Percentiles rank a stretch among this genome's conserved stretches.
Conservation (phyloP, 2,888 invertebrate genomes). For the Microplitis deprimator region DNA sequence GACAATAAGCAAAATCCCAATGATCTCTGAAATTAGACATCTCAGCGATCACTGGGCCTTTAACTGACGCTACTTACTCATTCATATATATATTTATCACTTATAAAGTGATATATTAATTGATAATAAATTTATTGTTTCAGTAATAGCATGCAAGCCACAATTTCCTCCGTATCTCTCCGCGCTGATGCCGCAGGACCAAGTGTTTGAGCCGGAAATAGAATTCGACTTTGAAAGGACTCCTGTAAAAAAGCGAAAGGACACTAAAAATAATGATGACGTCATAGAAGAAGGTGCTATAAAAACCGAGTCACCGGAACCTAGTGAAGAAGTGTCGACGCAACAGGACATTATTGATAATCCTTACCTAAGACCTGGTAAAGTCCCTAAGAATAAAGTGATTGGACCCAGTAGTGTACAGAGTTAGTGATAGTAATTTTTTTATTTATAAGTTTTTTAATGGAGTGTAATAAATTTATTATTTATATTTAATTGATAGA, state of each 20-base stretch:
- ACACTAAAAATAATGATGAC: slow-evolving; percentile 51
- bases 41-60: no score
- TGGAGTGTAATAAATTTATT: no score
- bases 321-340: slow-evolving; percentile 62
- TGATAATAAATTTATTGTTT: slow-evolving; percentile 43
- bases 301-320: slow-evolving; percentile 47
- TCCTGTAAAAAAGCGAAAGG: slow-evolving; percentile 68
- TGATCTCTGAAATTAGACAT: no score
- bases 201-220: slow-evolving; percentile 90
- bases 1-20: no score
- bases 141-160: slow-evolving; percentile 92
- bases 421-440: not conserved
- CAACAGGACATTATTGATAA: slow-evolving; percentile 69
- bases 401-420: no score
- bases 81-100: no score
- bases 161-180: slow-evolving; percentile 87
- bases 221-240: slow-evolving; percentile 66
- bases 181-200: slow-evolving; percentile 92
- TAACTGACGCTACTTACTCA: no score
- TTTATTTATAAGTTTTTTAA: not conserved
- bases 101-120: not conserved
- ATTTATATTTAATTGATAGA: no score
- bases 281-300: slow-evolving; percentile 56
- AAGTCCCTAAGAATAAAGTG: slow-evolving; percentile 68
- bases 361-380: slow-evolving; percentile 69